phyloP scores from a whole-genome alignment of 2,113 vertebrate species.

The Athene noctua region DNA sequence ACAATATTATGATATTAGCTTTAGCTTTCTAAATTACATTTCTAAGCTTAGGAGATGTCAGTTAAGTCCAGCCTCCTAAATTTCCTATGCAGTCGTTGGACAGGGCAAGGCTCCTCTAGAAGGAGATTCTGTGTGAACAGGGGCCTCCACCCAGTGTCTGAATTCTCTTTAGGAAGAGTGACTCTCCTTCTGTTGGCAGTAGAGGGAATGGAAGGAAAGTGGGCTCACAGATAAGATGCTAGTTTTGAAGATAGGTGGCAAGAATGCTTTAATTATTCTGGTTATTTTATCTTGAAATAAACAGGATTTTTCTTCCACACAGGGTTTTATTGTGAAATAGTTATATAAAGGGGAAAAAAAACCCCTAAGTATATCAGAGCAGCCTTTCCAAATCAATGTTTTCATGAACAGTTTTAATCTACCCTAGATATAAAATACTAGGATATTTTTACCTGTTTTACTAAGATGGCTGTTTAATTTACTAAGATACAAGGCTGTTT shows the following conservation, averaged over 20 bases:
- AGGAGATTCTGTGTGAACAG: neutral
- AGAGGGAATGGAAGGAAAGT: neutral
- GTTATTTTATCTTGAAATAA: neutral
- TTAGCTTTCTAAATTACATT: neutral
- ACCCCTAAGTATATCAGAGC: neutral
- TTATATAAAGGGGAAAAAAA: neutral
- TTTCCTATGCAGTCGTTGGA: neutral
- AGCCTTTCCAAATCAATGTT: neutral
- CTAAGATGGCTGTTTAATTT: neutral
- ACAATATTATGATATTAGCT: neutral
- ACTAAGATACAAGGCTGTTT: neutral
- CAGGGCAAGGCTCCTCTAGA: neutral
- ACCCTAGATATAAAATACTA: neutral
- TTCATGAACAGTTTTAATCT: neutral
- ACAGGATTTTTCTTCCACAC: neutral
- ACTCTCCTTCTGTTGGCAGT: neutral
- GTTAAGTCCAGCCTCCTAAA: neutral
- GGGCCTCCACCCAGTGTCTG: neutral
- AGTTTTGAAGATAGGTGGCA: neutral
- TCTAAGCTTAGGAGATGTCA: neutral
- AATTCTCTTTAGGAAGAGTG: neutral
- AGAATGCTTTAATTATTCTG: neutral
- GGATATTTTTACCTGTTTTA: neutral
- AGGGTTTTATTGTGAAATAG: neutral
- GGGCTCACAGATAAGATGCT: neutral